phyloP scores from a whole-genome alignment of 2,797 vertebrate species.

The Pseudochirops cupreus region DNA sequence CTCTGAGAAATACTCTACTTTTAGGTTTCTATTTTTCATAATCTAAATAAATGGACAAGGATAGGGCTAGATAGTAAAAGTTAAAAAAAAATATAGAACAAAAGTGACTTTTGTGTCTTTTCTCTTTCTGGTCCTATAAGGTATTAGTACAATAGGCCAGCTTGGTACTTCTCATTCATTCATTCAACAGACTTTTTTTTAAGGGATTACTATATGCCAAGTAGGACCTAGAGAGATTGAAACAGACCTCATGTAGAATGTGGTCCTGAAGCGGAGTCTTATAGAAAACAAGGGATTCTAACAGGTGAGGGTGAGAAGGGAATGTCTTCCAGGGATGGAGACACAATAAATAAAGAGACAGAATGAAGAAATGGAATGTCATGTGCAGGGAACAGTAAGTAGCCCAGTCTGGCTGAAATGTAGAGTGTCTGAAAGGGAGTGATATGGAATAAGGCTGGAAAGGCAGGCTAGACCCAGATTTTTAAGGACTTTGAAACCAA shows the following conservation, averaged over 20 bases:
- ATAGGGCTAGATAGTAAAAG: constrained; percentile 7
- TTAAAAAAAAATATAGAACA: not conserved
- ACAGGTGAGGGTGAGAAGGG: not conserved
- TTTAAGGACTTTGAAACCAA: not conserved
- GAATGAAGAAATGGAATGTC: not conserved
- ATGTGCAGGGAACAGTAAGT: not conserved
- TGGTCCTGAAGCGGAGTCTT: not conserved
- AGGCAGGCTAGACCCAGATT: not conserved
- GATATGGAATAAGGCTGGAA: not conserved
- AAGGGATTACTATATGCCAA: not conserved
- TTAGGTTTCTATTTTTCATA: not conserved
- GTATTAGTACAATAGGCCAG: not conserved
- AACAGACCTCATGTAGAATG: not conserved
- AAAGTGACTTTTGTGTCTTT: not conserved
- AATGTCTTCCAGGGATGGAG: not conserved
- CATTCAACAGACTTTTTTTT: not conserved
- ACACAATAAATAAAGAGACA: not conserved
- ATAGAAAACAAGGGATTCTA: not conserved
- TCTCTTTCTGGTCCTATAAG: not conserved
- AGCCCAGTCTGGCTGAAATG: not conserved
- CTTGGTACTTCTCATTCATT: not conserved
- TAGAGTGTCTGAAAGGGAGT: not conserved
- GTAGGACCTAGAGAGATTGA: not conserved
- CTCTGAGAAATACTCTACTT: not conserved
- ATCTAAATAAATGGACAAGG: not conserved